A percentile compares a stretch with the other conserved stretches of the same genome.
phyloP scores from a whole-genome alignment of 2,113 vertebrate genomes.

The Myocastor coypus region DNA sequence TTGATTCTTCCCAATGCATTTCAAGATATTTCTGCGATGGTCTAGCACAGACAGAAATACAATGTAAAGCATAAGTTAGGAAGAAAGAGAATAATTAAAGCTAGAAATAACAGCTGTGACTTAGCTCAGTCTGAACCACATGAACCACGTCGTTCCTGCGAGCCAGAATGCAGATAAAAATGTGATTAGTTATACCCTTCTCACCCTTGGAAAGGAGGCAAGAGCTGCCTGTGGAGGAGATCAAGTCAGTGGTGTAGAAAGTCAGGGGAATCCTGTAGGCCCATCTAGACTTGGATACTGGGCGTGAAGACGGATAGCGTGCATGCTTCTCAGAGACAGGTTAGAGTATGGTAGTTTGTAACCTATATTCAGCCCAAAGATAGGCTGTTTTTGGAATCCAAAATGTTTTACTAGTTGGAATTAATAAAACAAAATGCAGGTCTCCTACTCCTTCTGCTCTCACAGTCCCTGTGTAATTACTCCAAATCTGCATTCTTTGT shows the following conservation, averaged over 20 bases:
- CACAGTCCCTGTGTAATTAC: neutral
- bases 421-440: constrained; percentile 35
- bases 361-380: neutral
- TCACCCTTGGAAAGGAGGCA: neutral
- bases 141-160: neutral
- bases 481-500: neutral
- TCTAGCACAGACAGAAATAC: neutral
- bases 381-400: neutral
- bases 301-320: accelerated
- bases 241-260: neutral
- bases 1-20: neutral
- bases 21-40: neutral
- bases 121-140: neutral
- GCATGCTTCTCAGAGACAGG: neutral
- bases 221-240: neutral
- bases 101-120: neutral
- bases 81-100: neutral
- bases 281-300: accelerated
- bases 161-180: neutral
- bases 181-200: neutral
- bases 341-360: neutral
- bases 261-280: accelerated
- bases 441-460: neutral
- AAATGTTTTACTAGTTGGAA: neutral
- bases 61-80: neutral